A percentile compares a stretch with the other conserved stretches of the same genome.
Evolutionary conservation across 2,113 vertebrate genomes (phyloP).

Genomic region (Neoarius graeffei): DNA sequence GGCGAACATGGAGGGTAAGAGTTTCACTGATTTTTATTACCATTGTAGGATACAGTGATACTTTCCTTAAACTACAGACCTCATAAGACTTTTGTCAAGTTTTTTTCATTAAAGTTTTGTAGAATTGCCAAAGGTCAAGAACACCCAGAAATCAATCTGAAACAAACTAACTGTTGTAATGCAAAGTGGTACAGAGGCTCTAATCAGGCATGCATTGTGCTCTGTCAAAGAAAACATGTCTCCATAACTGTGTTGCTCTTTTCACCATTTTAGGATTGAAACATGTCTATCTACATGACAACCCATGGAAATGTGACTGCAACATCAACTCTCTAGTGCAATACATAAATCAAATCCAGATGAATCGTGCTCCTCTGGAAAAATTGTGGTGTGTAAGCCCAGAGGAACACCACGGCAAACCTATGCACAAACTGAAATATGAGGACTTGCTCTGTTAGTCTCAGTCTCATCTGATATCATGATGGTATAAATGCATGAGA

Average conservation of each 20-base stretch:
- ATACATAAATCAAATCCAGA: slow-evolving; percentile 65
- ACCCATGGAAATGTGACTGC: slow-evolving; percentile 76
- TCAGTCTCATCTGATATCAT: slow-evolving; percentile 5
- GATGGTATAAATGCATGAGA: slow-evolving; percentile 43
- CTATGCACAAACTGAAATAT: slow-evolving; percentile 59
- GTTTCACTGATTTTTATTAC: not conserved
- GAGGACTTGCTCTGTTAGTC: slow-evolving; percentile 57
- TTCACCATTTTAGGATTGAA: slow-evolving; percentile 63
- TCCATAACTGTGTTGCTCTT: not conserved
- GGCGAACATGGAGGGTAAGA: slow-evolving; percentile 66
- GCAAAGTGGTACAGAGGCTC: not conserved
- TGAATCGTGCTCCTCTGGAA: slow-evolving; percentile 55
- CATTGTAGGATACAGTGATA: not conserved
- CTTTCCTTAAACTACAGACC: not conserved
- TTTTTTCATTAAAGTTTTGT: not conserved
- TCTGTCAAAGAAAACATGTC: not conserved
- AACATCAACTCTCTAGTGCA: slow-evolving; percentile 64
- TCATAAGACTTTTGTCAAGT: not conserved
- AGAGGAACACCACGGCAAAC: slow-evolving; percentile 60
- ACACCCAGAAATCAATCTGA: slow-evolving; percentile 1
- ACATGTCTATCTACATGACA: slow-evolving; percentile 71
- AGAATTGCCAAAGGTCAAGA: not conserved
- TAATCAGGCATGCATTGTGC: not conserved
- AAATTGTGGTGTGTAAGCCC: slow-evolving; percentile 65
- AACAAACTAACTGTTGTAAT: not conserved